phyloP scores from a whole-genome alignment of 2,113 vertebrate species.

The Macaca fascicularis region DNA sequence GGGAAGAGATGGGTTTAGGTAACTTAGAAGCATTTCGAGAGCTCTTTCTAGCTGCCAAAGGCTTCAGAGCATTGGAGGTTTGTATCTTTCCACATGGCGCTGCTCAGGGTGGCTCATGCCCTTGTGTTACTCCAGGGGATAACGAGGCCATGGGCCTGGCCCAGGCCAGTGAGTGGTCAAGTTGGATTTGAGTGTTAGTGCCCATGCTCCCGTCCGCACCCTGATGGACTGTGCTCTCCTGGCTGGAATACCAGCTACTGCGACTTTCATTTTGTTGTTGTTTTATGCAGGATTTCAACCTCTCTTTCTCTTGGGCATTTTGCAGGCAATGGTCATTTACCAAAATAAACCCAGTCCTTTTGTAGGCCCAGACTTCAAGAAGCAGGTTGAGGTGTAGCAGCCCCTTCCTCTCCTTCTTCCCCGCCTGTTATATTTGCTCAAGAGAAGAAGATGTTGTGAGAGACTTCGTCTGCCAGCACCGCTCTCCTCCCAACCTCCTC shows the following conservation, averaged over 20 bases:
- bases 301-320: not conserved
- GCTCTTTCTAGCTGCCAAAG: not conserved
- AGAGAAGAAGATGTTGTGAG: fast-evolving
- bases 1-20: not conserved
- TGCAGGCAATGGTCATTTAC: not conserved
- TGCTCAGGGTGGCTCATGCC: not conserved
- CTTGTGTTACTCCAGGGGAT: not conserved
- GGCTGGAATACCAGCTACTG: not conserved
- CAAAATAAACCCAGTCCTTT: not conserved
- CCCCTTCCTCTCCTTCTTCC: fast-evolving
- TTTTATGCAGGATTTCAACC: not conserved
- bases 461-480: not conserved
- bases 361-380: not conserved
- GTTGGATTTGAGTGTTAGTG: not conserved
- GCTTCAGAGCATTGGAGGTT: not conserved
- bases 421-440: not conserved
- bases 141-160: fast-evolving
- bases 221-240: not conserved
- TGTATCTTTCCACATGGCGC: not conserved
- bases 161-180: not conserved
- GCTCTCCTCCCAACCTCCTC: not conserved
- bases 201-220: not conserved
- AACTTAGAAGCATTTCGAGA: not conserved
- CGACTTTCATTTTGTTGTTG: not conserved
- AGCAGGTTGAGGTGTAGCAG: not conserved